Evolutionary conservation across 2,797 vertebrate species (phyloP), one percentile per base, ranked within the genome.

Genomic region (Bovichtus variegatus): DNA sequence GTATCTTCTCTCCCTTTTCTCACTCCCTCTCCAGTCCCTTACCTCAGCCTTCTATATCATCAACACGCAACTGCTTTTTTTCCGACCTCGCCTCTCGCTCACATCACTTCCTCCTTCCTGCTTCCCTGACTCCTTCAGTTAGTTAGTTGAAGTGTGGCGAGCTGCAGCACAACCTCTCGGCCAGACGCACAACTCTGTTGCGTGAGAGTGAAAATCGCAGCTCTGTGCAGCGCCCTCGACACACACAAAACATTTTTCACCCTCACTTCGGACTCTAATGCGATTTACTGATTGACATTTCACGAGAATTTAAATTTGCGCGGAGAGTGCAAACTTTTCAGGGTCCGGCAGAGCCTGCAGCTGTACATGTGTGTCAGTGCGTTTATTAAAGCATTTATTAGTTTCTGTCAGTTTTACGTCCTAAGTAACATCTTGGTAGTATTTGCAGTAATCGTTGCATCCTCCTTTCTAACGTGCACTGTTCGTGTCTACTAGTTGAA

Each of bases 61-160:
- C 64, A 64, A 55, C 69, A 63, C 12, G 13, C 66, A 71, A 54
- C 75, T 8, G 25, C 58, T 61, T 60, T 54, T 61, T 21, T 3
- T 7, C 8, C 29, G 5, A 27, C 23, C 46, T 31, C 23, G 2
- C 27, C 66, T 18, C 40, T 57, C 29, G 1, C 49, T 80, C 69
- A 46, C 66, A 29, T 82, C 68, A 27, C 66, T 80, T 87, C 83
- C 80, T 80, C 29, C 36, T 76, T 80, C 75, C 78, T 81, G 54
- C 36, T 71, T 61, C 61, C 59, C 58, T 31, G 19, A 44, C 25
- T 80, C 41, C 18, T 21, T 58, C 51, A 50, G 54, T 41, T 46
- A 50, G 54, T 41, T 46, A 57, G 60, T 58, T 54, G 7, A n/a
- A 59, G 40, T 18, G 21, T 5, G 53, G 25, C 1, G 23, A 78